Conservation (phyloP, 2,113 vertebrate genomes). For the Pica pica region DNA sequence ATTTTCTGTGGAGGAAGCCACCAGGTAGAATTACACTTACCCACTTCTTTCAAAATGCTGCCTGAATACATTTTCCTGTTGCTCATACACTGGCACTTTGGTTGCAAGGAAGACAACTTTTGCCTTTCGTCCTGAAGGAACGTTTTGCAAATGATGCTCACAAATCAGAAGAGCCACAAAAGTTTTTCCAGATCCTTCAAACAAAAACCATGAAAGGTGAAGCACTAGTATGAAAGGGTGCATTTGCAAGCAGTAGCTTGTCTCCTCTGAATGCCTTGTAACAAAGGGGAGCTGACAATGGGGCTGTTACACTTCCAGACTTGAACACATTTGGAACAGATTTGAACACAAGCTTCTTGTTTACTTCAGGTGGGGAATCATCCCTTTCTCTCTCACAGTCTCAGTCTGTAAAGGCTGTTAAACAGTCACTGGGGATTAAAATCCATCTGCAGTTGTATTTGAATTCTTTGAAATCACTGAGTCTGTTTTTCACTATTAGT, state of each 20-base stretch:
- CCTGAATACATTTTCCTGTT: slow-evolving; percentile 74
- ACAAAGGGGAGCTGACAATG: neutral
- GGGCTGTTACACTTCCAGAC: neutral
- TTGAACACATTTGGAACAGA: neutral
- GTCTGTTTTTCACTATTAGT: neutral
- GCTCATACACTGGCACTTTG: slow-evolving; percentile 78
- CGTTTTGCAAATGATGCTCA: slow-evolving; percentile 73
- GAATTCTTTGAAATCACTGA: neutral
- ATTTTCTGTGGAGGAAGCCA: neutral
- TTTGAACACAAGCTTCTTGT: neutral
- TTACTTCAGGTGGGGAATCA: neutral
- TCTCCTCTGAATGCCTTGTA: neutral
- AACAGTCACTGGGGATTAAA: neutral
- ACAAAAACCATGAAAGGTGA: neutral
- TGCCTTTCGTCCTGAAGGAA: slow-evolving; percentile 24
- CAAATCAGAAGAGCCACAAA: slow-evolving; percentile 76
- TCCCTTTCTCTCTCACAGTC: neutral
- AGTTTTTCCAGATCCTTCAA: slow-evolving; percentile 81
- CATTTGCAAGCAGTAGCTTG: neutral
- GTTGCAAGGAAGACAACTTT: slow-evolving; percentile 77
- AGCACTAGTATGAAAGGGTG: neutral
- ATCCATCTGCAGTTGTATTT: neutral
- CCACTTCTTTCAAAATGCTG: slow-evolving; percentile 68
- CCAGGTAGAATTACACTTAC: slow-evolving; percentile 27
- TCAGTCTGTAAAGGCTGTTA: neutral